These are phyloP conservation scores for Operophtera brumata DNA, from an alignment of 2,888 invertebrate species.

Conservation along the genomic window DNA sequence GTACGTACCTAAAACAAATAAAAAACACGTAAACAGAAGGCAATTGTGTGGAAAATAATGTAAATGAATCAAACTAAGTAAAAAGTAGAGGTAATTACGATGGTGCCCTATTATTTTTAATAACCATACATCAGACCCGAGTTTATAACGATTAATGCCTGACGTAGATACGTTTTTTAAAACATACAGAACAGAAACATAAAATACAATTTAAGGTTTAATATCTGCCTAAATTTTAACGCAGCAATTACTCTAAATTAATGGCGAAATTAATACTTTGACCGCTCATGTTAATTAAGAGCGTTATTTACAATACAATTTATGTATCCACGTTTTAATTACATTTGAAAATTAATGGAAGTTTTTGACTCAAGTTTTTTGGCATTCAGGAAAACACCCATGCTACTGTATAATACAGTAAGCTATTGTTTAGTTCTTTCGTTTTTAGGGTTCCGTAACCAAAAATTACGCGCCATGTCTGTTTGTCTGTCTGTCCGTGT, in stretches of 20 bases:
- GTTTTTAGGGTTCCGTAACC: too few species aligned
- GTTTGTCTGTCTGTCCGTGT: too few species aligned
- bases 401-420: too few species aligned
- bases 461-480: too few species aligned
- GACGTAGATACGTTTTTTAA: constrained; percentile 60
- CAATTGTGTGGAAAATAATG: neutral
- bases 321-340: constrained; percentile 51
- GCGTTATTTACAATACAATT: constrained; percentile 62
- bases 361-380: neutral
- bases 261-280: constrained; percentile 79
- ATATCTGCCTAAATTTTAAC: constrained; percentile 70
- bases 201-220: constrained; percentile 71
- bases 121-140: constrained; percentile 62
- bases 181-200: constrained; percentile 61
- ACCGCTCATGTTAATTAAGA: constrained; percentile 74
- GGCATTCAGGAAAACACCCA: too few species aligned
- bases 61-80: constrained; percentile 47
- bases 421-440: too few species aligned
- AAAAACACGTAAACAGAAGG: constrained; percentile 1
- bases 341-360: constrained; percentile 37
- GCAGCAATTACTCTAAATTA: constrained; percentile 76
- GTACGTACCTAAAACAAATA: constrained; percentile 62
- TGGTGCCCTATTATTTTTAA: constrained; percentile 63
- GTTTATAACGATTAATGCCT: constrained; percentile 66
- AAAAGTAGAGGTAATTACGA: constrained; percentile 43